Evolutionary conservation across 2,888 invertebrate species (phyloP).

Genomic region (Clitarchus hookeri): DNA sequence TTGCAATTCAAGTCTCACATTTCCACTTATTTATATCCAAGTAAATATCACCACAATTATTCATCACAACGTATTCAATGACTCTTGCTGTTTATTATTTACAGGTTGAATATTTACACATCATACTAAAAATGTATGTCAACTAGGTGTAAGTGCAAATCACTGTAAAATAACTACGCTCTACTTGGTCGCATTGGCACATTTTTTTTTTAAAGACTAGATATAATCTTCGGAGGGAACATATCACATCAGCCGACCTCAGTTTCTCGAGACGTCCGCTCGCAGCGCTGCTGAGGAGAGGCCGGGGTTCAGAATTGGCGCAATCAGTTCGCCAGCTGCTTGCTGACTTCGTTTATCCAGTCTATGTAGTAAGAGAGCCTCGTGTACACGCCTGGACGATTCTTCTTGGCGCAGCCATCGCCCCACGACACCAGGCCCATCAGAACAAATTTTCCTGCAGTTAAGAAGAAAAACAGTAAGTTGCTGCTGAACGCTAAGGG

Average conservation of each 20-base stretch:
- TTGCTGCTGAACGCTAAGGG: too few relatives aligned
- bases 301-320: too few relatives aligned
- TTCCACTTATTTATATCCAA: background rate
- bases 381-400: slow-evolving; percentile 75
- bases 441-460: slow-evolving; percentile 60
- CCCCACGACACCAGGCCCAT: slow-evolving; percentile 78
- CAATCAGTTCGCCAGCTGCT: slow-evolving; percentile 50
- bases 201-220: background rate
- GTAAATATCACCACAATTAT: background rate
- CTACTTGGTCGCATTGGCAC: background rate
- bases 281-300: background rate
- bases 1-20: background rate
- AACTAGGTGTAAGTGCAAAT: background rate
- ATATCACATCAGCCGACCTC: background rate
- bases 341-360: slow-evolving; percentile 65
- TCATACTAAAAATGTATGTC: background rate
- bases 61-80: too few relatives aligned
- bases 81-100: background rate
- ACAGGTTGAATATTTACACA: background rate
- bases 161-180: background rate
- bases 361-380: slow-evolving; percentile 64
- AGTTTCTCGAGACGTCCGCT: background rate
- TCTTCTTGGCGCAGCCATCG: slow-evolving; percentile 71
- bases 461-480: background rate
- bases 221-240: background rate